phyloP scores from a whole-genome alignment of 2,113 vertebrate genomes.

The Gymnocephalus cernua region DNA sequence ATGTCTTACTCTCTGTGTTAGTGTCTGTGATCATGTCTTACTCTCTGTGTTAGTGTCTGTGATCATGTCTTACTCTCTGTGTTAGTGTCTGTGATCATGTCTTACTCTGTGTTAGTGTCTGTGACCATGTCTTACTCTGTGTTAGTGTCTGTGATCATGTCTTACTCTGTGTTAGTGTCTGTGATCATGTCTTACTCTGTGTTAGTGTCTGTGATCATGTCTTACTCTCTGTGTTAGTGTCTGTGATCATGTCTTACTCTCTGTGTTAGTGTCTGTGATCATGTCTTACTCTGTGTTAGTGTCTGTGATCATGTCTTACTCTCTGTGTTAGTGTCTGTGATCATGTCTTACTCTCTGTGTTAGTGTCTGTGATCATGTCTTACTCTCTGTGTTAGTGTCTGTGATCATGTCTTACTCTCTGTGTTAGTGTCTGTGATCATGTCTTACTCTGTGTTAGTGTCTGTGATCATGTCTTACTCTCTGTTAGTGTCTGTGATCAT shows the following conservation, averaged over 20 bases:
- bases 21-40: constrained; percentile 91
- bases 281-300: constrained; percentile 85
- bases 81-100: constrained; percentile 90
- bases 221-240: constrained; percentile 88
- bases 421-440: constrained; percentile 88
- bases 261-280: constrained; percentile 87
- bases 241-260: constrained; percentile 90
- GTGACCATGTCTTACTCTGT: constrained; percentile 85
- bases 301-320: constrained; percentile 93
- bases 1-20: constrained; percentile 87
- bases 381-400: constrained; percentile 88
- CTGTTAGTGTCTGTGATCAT: constrained; percentile 89
- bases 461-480: constrained; percentile 90
- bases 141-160: constrained; percentile 90
- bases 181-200: constrained; percentile 85
- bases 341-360: constrained; percentile 87
- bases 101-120: constrained; percentile 87
- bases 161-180: constrained; percentile 87
- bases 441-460: constrained; percentile 87
- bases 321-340: constrained; percentile 86
- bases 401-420: constrained; percentile 88
- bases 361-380: constrained; percentile 89
- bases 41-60: constrained; percentile 88
- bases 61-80: constrained; percentile 86
- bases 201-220: constrained; percentile 90